Base-by-base conservation (phyloP, 2,888 invertebrate genomes). In the Euplexia lucipara region DNA sequence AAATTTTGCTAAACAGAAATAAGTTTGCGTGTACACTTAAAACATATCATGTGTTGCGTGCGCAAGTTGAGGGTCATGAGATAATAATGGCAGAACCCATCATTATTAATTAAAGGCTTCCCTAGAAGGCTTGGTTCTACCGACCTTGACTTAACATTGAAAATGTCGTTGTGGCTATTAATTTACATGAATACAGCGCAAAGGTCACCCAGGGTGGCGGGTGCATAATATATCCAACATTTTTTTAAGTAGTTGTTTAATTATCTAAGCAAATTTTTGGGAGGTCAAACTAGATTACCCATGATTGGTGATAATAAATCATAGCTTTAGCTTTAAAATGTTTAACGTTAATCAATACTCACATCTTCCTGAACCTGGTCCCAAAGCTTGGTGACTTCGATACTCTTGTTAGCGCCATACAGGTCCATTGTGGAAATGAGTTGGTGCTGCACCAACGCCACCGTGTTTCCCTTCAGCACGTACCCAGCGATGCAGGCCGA, bases 401-500 rank as follows among this genome's bases (percentile, higher is more conserved):
- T 51, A 14, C 83, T 83, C 32, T 87, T 88, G 12, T 86, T 70
- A 1, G 81, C 58, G 0, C 88, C 88, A 69, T 97, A 97, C 0
- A 92, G 6, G 0, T 79, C 68, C 95, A 97, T 95, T 0, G 96
- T 95, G 0, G 82, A 66, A 0, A 75, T 70, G 79, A 98, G 95
- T 66, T 96, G 95, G 0, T 86, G 79, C 34, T 96, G 83, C 1
- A 97, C 94, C 34, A 96, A 80, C 0, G 89, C 85, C 6, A 92
- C 83, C 0, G 97, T 96, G 78, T 96, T 96, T 2, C 92, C 90
- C 58, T 96, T 92, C 67, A 97, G 88, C 2, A 96, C 96, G 80
- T 97, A 97, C 2, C 97, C 97, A 41, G 97, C 97, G 67, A 98
- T 97, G 82, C 98, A 98, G 7, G 96, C 98, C 0, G 97, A 96